A percentile compares a stretch with the other conserved stretches of the same genome.
Conservation (phyloP, 2,797 vertebrate genomes). For the Mus spretus region DNA sequence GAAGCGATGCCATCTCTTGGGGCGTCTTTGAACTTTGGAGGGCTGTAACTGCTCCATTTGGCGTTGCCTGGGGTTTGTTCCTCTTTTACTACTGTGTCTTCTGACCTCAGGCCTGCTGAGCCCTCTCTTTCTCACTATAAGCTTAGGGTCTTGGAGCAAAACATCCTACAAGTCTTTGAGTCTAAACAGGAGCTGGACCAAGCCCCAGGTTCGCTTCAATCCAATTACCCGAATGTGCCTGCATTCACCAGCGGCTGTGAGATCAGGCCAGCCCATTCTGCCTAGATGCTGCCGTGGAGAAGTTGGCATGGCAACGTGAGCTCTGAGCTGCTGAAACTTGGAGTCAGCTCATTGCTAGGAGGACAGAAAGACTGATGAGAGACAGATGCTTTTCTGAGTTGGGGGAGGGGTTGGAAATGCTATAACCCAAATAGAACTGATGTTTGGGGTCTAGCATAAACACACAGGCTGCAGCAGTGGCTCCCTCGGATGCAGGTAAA, state of each 20-base stretch:
- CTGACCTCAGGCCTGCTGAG: not conserved
- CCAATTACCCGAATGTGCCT: conserved; percentile 70
- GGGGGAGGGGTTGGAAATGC: conserved; percentile 51
- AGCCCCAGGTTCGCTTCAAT: conserved; percentile 67
- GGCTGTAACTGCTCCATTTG: not conserved
- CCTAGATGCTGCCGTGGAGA: conserved; percentile 78
- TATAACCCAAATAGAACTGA: not conserved
- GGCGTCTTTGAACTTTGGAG: conserved; percentile 13
- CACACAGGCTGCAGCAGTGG: not conserved
- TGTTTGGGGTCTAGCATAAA: not conserved
- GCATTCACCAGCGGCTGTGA: not conserved
- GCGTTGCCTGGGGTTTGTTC: not conserved
- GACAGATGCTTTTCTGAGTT: conserved; percentile 68
- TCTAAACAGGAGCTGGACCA: conserved; percentile 55
- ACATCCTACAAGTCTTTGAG: not conserved
- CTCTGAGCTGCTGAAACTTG: conserved; percentile 78
- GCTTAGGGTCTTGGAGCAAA: conserved; percentile 38
- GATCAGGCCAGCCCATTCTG: conserved; percentile 72
- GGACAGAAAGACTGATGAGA: conserved; percentile 70
- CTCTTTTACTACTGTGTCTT: not conserved
- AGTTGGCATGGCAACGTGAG: conserved; percentile 89
- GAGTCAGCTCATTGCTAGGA: conserved; percentile 64
- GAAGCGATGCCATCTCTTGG: conserved; percentile 1
- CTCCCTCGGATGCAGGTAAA: conserved; percentile 16
- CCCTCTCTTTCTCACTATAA: not conserved